phyloP scores from a whole-genome alignment of 2,797 vertebrate species.

The Dicrostonyx torquatus region DNA sequence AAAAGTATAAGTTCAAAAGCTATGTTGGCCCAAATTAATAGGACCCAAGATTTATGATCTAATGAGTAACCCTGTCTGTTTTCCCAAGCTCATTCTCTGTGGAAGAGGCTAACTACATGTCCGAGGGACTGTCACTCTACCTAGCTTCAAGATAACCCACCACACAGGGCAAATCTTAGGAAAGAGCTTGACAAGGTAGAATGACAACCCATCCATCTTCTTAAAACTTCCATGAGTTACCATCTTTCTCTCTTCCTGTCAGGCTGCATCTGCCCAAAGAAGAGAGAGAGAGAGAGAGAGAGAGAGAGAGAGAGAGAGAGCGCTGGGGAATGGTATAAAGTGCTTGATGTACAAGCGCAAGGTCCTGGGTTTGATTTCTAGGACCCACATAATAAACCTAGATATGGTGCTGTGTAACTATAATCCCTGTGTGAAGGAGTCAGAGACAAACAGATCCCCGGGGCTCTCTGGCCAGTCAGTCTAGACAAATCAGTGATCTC shows the following conservation, averaged over 20 bases:
- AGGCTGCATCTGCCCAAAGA: neutral
- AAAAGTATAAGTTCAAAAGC: conserved; percentile 80
- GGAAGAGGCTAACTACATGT: conserved; percentile 3
- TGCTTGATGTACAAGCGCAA: no score
- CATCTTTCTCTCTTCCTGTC: neutral
- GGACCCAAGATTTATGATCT: conserved; percentile 69
- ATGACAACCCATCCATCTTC: neutral
- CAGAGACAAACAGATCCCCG: neutral
- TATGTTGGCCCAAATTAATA: conserved; percentile 71
- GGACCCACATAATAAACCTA: neutral
- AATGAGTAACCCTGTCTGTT: conserved; percentile 52
- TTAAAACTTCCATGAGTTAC: neutral
- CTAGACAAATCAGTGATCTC: neutral
- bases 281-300: neutral
- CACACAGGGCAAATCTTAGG: neutral
- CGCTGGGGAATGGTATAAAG: neutral
- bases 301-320: neutral
- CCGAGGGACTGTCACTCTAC: neutral
- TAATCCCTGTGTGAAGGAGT: no score
- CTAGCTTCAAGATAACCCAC: neutral
- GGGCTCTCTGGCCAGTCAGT: neutral
- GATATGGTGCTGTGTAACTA: neutral
- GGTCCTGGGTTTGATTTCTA: neutral
- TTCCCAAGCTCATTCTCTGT: neutral
- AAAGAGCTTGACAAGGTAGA: neutral